Evolutionary conservation across 2,888 invertebrate species (phyloP).

Genomic region (Microctonus brassicae): DNA sequence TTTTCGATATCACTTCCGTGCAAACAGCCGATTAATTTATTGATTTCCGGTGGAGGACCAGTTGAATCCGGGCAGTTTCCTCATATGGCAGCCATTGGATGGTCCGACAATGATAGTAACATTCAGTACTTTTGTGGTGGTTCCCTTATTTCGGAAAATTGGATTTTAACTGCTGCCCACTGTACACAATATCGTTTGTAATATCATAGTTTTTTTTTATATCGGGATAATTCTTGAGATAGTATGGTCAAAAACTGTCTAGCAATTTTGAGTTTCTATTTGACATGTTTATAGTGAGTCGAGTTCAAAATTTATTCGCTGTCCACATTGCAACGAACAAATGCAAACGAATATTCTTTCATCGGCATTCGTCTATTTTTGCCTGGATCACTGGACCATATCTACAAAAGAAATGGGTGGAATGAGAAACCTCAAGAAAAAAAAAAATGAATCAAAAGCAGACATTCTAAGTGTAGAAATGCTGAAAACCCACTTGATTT

Average conservation of each 20-base stretch:
- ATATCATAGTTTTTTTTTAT: neutral
- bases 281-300: no score
- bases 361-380: no score
- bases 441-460: no score
- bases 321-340: no score
- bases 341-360: no score
- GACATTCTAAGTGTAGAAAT: no score
- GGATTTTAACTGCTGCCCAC: conserved; percentile 45
- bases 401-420: no score
- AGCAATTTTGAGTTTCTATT: neutral
- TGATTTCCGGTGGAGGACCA: conserved; percentile 34
- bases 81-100: conserved; percentile 46
- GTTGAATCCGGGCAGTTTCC: conserved; percentile 37
- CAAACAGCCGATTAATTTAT: conserved; percentile 17
- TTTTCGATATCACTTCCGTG: conserved; percentile 34
- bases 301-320: no score
- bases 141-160: conserved; percentile 41
- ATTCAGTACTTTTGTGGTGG: conserved; percentile 43
- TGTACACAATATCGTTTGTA: conserved; percentile 37
- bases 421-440: no score
- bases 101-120: conserved; percentile 29
- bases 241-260: neutral
- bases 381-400: no score
- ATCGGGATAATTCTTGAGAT: neutral
- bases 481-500: no score